Percentiles rank a stretch among this genome's conserved stretches.
Evolutionary conservation across 1,140 invertebrate genomes (phyloP).

Genomic region (Ruditapes philippinarum): DNA sequence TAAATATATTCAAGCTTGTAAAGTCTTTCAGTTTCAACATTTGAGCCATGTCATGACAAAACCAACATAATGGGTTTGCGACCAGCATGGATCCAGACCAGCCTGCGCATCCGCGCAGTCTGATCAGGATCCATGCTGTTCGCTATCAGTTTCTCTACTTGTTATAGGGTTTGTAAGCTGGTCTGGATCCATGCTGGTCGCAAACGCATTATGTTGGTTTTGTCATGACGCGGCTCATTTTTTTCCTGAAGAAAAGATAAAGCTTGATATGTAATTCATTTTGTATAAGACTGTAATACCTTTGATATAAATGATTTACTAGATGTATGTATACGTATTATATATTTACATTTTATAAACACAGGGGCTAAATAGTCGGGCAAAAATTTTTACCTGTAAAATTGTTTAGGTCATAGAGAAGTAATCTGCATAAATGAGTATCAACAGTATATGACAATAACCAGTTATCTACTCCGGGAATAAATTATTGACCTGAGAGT

Average conservation of each 20-base stretch:
- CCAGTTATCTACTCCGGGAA: not conserved
- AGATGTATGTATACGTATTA: slow-evolving; percentile 12
- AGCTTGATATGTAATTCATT: not conserved
- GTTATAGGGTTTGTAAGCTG: no score
- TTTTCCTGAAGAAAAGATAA: no score
- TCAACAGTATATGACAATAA: slow-evolving; percentile 25
- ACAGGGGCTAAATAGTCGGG: not conserved
- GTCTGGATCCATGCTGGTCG: no score
- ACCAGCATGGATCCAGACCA: no score
- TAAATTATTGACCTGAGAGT: not conserved
- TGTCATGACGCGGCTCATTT: no score
- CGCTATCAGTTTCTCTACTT: no score
- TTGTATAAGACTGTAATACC: not conserved
- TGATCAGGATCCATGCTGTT: no score
- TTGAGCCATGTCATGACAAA: no score
- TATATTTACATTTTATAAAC: slow-evolving; percentile 15
- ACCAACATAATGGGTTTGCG: no score
- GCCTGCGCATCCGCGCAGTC: no score
- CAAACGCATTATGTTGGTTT: no score
- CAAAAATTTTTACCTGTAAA: slow-evolving; percentile 28
- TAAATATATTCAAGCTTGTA: slow-evolving; percentile 14
- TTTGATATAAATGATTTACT: slow-evolving; percentile 7
- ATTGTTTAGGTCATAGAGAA: not conserved
- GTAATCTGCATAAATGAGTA: slow-evolving; percentile 15
- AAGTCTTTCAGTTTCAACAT: no score